Percentiles rank a stretch among this genome's conserved stretches.
Conservation (phyloP, 2,888 invertebrate genomes). For the Mythimna loreyi region DNA sequence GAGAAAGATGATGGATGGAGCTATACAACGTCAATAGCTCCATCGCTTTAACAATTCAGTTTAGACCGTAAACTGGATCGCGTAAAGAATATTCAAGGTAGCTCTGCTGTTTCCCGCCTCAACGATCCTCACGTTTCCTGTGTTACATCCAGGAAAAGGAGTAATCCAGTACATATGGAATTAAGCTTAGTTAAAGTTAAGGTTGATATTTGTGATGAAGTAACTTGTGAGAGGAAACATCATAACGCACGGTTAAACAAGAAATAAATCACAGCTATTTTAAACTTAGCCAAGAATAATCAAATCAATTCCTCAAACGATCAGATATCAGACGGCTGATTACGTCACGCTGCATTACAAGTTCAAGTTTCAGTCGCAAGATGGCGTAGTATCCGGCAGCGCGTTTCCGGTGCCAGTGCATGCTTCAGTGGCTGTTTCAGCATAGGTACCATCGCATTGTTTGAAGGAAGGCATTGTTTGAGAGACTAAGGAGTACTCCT, state of each 20-base stretch:
- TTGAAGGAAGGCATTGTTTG: conserved; percentile 60
- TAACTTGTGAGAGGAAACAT: not conserved
- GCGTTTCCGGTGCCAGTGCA: conserved; percentile 55
- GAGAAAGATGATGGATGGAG: too few relatives aligned
- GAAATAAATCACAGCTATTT: not conserved
- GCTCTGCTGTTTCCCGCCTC: not conserved
- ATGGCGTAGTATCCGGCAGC: conserved; percentile 61
- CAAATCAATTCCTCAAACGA: conserved; percentile 34
- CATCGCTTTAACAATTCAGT: too few relatives aligned
- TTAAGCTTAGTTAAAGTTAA: not conserved
- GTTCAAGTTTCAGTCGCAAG: conserved; percentile 68
- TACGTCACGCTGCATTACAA: conserved; percentile 58
- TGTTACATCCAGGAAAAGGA: not conserved
- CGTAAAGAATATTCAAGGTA: too few relatives aligned
- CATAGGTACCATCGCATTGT: conserved; percentile 56
- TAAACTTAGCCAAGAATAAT: conserved; percentile 25
- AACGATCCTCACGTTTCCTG: not conserved
- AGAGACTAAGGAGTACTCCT: conserved; percentile 33
- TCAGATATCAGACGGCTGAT: conserved; percentile 53
- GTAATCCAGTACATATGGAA: not conserved
- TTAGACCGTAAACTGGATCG: too few relatives aligned
- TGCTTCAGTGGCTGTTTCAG: conserved; percentile 67
- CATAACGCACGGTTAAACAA: not conserved
- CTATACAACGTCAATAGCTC: too few relatives aligned
- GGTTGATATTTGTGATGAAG: not conserved